Percentiles rank a stretch among this genome's conserved stretches.
phyloP scores from a whole-genome alignment of 2,888 invertebrate species.

The Drosophila stalkeri region DNA sequence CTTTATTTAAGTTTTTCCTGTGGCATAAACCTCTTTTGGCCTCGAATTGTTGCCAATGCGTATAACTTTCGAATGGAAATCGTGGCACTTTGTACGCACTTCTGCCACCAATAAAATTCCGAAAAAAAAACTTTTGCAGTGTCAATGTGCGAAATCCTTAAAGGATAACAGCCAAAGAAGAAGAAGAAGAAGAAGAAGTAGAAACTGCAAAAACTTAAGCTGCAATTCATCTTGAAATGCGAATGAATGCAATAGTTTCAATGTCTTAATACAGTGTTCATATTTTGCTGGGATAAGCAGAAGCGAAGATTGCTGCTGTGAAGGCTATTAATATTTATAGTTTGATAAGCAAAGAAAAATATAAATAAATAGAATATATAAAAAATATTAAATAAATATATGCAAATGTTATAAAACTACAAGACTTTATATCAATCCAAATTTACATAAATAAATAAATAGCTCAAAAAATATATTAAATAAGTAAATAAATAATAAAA shows the following conservation, averaged over 20 bases:
- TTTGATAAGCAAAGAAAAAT: neutral
- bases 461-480: too few species aligned
- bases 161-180: neutral
- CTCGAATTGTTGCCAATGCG: constrained; percentile 41
- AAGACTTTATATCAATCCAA: neutral
- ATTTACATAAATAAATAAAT: neutral
- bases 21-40: constrained; percentile 49
- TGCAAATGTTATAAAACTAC: neutral
- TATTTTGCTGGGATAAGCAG: neutral
- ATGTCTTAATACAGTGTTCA: neutral
- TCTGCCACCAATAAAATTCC: constrained; percentile 33
- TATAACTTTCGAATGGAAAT: constrained; percentile 47
- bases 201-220: constrained; percentile 2
- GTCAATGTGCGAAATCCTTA: constrained; percentile 1
- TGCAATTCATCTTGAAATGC: constrained; percentile 1
- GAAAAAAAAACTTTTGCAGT: constrained; percentile 36
- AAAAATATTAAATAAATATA: neutral
- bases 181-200: neutral
- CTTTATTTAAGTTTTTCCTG: constrained; percentile 66
- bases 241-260: neutral
- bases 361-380: neutral
- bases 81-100: constrained; percentile 45
- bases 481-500: too few species aligned
- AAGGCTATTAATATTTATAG: neutral
- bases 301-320: neutral